Percentiles rank a stretch among this genome's conserved stretches.
Conservation (phyloP, 2,888 invertebrate species). For the Glyphotaelius pellucidus region DNA sequence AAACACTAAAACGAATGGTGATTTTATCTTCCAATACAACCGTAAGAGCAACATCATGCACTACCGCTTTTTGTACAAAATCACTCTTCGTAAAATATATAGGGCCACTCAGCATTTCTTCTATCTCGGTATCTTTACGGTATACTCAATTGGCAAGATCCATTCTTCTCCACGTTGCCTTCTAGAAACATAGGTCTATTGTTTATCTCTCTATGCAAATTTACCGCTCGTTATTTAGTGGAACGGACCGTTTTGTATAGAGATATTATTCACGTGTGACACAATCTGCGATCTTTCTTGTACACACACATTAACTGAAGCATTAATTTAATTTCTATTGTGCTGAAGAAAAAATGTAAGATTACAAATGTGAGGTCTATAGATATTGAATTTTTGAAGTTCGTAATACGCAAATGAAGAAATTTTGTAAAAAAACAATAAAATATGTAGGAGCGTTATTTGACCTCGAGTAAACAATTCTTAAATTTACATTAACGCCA, state of each 20-base stretch:
- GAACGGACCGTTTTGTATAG: conserved; percentile 46
- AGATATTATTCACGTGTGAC: conserved; percentile 34
- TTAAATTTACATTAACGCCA: neutral
- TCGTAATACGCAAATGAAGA: neutral
- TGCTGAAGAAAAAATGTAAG: neutral
- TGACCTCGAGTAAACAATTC: neutral
- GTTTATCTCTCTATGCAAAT: conserved; percentile 58
- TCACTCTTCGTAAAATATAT: neutral
- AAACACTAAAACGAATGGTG: neutral
- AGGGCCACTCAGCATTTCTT: neutral
- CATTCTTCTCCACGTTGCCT: conserved; percentile 41
- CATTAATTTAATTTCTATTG: conserved; percentile 28
- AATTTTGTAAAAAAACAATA: neutral
- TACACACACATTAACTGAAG: conserved; percentile 36
- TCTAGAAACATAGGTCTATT: conserved; percentile 53
- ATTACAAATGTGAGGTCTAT: conserved; percentile 6
- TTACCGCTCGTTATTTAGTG: conserved; percentile 31
- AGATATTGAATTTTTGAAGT: neutral
- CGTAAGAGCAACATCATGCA: conserved; percentile 13
- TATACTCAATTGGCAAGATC: neutral
- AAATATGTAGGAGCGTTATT: neutral
- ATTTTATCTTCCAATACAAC: neutral
- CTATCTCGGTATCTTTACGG: neutral
- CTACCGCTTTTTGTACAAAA: neutral
- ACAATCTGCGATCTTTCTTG: conserved; percentile 24